Conservation (phyloP, 1,140 invertebrate genomes). For the Calephelis nemesis region DNA sequence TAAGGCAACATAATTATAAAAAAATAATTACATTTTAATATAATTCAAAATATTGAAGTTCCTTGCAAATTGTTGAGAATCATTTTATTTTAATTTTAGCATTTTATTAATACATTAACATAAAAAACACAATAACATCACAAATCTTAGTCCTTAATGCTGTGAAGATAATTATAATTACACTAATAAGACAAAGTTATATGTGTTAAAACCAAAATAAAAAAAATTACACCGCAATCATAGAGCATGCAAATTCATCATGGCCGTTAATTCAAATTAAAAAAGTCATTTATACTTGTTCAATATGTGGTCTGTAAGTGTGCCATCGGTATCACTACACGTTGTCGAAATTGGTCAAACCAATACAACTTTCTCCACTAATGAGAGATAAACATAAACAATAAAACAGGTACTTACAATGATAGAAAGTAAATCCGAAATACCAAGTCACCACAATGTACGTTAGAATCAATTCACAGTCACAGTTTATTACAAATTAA, state of each 20-base stretch:
- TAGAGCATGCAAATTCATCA: slow-evolving; percentile 4
- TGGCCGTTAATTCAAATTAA: slow-evolving; percentile 16
- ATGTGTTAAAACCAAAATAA: not conserved
- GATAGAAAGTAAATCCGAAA: slow-evolving; percentile 77
- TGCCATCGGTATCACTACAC: slow-evolving; percentile 42
- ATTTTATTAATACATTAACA: too few relatives aligned
- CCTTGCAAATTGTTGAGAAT: too few relatives aligned
- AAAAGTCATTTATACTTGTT: slow-evolving; percentile 23
- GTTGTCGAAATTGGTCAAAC: slow-evolving; percentile 40
- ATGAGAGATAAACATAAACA: slow-evolving; percentile 63
- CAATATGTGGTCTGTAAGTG: slow-evolving; percentile 36
- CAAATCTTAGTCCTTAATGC: too few relatives aligned
- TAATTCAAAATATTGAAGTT: too few relatives aligned
- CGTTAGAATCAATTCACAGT: slow-evolving; percentile 49
- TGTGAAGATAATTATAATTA: too few relatives aligned
- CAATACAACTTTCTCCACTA: slow-evolving; percentile 62
- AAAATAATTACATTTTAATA: too few relatives aligned
- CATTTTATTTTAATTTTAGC: too few relatives aligned
- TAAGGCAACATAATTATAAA: too few relatives aligned
- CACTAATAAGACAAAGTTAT: too few relatives aligned
- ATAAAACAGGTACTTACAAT: slow-evolving; percentile 71
- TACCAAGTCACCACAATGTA: slow-evolving; percentile 51
- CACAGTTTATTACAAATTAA: slow-evolving; percentile 47
- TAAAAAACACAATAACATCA: too few relatives aligned
- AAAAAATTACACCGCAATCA: not conserved